A percentile compares a stretch with the other conserved stretches of the same genome.
Evolutionary conservation across 2,797 vertebrate species (phyloP).

Genomic region (Premnoplex brunnescens): DNA sequence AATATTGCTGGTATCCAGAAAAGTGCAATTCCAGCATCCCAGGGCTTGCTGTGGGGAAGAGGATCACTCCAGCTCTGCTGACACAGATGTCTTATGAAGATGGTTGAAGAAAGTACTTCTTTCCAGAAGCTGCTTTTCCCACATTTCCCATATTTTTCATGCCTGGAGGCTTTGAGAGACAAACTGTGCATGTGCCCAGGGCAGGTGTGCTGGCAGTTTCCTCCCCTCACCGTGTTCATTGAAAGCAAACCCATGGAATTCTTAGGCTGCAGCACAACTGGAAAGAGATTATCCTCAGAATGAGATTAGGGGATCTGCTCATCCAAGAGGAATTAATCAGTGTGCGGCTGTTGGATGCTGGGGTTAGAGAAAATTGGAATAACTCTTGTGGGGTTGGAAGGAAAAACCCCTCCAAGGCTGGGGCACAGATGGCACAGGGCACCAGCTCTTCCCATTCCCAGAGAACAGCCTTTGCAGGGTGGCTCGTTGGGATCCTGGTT

Average conservation of each 20-base stretch:
- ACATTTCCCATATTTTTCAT: not conserved
- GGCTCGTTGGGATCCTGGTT: not conserved
- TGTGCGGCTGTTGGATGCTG: not conserved
- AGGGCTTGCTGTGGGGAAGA: not conserved
- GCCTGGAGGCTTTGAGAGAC: not conserved
- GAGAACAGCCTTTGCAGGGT: not conserved
- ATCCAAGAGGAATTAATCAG: not conserved
- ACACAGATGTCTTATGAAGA: not conserved
- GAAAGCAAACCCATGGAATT: not conserved
- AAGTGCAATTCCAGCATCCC: not conserved
- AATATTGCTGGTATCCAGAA: not conserved
- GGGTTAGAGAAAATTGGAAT: not conserved
- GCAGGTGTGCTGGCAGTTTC: not conserved
- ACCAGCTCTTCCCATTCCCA: not conserved
- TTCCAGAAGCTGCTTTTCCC: not conserved
- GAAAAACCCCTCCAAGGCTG: not conserved
- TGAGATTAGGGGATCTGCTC: not conserved
- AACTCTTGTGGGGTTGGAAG: not conserved
- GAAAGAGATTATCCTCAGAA: not conserved
- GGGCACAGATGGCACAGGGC: accelerated
- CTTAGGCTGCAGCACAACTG: not conserved
- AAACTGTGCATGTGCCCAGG: accelerated
- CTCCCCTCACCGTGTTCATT: not conserved
- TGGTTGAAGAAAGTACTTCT: not conserved
- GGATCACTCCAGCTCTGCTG: not conserved